Percentiles rank a stretch among this genome's conserved stretches.
phyloP scores from a whole-genome alignment of 2,113 vertebrate species.

The Limanda limanda region DNA sequence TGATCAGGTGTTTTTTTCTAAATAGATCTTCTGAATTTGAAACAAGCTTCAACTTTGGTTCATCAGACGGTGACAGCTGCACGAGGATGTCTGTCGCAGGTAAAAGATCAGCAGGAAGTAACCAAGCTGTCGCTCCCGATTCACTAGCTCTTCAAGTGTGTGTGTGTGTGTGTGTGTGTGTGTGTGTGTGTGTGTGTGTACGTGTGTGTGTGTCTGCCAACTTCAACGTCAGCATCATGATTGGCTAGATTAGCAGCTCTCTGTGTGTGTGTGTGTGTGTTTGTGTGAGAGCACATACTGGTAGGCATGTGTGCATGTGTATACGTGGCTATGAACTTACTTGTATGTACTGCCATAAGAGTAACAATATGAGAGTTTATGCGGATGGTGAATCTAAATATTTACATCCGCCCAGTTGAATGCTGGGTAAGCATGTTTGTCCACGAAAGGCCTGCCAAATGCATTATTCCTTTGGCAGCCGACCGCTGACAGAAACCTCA shows the following conservation, averaged over 20 bases:
- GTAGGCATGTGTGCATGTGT: background rate
- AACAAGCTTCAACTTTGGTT: background rate
- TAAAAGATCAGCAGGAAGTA: background rate
- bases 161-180: background rate
- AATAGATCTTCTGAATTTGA: background rate
- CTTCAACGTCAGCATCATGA: constrained; percentile 26
- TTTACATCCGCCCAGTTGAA: constrained; percentile 47
- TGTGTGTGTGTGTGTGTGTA: background rate
- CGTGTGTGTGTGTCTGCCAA: background rate
- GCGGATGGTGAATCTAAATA: constrained; percentile 35
- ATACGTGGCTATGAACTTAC: background rate
- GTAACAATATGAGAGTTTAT: constrained; percentile 28
- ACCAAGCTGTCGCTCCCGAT: background rate
- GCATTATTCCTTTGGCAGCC: constrained; percentile 44
- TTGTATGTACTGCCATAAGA: background rate
- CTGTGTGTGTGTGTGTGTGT: background rate
- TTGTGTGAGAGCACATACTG: background rate
- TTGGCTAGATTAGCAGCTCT: constrained; percentile 16
- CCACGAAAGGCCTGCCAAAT: constrained; percentile 49
- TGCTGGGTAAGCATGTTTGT: constrained; percentile 48
- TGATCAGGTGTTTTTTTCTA: background rate
- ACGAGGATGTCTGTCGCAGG: too few relatives aligned
- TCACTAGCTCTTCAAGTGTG: background rate
- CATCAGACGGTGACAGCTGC: too few relatives aligned
- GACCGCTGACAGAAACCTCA: constrained; percentile 7